phyloP scores from a whole-genome alignment of 1,140 invertebrate species.

The Harpegnathos saltator region DNA sequence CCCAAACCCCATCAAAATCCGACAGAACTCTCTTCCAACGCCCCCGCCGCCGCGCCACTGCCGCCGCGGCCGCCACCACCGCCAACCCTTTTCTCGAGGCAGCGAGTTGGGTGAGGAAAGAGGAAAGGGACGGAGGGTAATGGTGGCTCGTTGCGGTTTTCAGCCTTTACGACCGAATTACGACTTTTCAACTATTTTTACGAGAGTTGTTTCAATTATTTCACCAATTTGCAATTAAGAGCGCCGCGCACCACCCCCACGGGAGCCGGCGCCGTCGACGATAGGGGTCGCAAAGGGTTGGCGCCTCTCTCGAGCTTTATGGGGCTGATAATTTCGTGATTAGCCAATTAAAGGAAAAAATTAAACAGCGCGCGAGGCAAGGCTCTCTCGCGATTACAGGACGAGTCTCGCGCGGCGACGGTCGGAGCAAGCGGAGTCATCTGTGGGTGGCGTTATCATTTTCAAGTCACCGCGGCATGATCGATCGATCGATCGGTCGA shows the following conservation, averaged over 20 bases:
- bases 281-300: conserved; percentile 73
- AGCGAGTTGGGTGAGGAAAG: conserved; percentile 66
- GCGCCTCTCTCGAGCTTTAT: conserved; percentile 78
- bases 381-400: conserved; percentile 19
- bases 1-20: conserved; percentile 67
- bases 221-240: conserved; percentile 85
- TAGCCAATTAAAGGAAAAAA: conserved; percentile 79
- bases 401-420: neutral
- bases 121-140: conserved; percentile 70
- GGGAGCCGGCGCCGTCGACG: conserved; percentile 53
- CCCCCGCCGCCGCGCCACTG: conserved; percentile 52
- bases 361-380: conserved; percentile 49
- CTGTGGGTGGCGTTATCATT: conserved; percentile 8
- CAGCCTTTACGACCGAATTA: conserved; percentile 83
- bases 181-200: conserved; percentile 85
- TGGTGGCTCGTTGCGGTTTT: conserved; percentile 80
- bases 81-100: conserved; percentile 68
- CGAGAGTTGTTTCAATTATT: conserved; percentile 86
- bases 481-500: too few species aligned
- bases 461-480: neutral
- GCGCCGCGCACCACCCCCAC: conserved; percentile 64
- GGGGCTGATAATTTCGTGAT: conserved; percentile 80
- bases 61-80: conserved; percentile 33
- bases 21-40: conserved; percentile 66
- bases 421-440: neutral